phyloP scores from a whole-genome alignment of 2,113 vertebrate genomes.

The Euleptes europaea region DNA sequence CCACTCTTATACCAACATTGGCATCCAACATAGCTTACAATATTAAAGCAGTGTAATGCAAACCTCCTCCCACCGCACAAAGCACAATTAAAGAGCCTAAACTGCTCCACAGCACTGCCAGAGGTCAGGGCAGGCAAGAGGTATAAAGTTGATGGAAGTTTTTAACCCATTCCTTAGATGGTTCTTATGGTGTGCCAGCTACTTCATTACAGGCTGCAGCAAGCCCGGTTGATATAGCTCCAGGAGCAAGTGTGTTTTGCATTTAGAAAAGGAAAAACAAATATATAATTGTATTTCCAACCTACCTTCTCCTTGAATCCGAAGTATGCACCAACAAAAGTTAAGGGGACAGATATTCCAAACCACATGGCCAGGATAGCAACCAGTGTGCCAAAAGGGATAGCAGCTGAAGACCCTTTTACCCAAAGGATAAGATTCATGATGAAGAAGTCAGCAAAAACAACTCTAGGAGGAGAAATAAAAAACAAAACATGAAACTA shows the following conservation, averaged over 20 bases:
- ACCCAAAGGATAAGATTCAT: slow-evolving; percentile 94
- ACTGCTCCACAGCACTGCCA: too few relatives aligned
- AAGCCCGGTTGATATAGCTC: too few relatives aligned
- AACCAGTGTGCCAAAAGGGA: slow-evolving; percentile 87
- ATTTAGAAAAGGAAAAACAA: fast-evolving
- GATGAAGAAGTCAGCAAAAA: slow-evolving; percentile 91
- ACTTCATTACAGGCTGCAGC: too few relatives aligned
- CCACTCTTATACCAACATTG: too few relatives aligned
- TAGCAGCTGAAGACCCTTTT: slow-evolving; percentile 87
- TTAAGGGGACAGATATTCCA: slow-evolving; percentile 90
- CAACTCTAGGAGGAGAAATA: slow-evolving; percentile 72
- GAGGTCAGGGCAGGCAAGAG: too few relatives aligned
- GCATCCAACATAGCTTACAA: too few relatives aligned
- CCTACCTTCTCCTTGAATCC: slow-evolving; percentile 88
- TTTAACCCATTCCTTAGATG: too few relatives aligned
- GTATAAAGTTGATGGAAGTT: too few relatives aligned
- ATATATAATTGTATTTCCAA: background rate
- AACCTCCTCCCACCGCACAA: too few relatives aligned
- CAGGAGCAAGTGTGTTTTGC: background rate
- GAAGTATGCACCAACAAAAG: slow-evolving; percentile 87
- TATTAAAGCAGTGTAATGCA: too few relatives aligned
- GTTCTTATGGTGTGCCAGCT: too few relatives aligned
- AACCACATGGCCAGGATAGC: slow-evolving; percentile 90
- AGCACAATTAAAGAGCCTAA: too few relatives aligned
- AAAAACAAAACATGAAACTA: background rate